phyloP scores from a whole-genome alignment of 2,113 vertebrate species.

The Caloenas nicobarica region DNA sequence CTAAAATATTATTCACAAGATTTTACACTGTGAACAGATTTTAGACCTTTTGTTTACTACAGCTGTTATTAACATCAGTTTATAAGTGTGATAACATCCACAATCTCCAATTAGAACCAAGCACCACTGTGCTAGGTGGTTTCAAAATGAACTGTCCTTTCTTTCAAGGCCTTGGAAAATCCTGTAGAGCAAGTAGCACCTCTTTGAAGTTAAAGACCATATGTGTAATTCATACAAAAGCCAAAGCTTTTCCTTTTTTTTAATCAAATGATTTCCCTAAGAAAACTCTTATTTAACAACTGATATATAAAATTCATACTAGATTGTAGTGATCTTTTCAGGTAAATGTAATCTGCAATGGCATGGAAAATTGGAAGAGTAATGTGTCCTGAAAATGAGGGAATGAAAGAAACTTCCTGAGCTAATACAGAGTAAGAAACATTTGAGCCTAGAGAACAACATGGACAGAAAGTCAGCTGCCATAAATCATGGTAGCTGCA shows the following conservation, averaged over 20 bases:
- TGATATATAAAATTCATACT: background rate
- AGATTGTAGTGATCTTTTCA: background rate
- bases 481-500: constrained; percentile 3
- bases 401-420: background rate
- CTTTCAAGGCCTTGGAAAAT: background rate
- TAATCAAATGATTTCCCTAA: background rate
- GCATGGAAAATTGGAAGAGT: background rate
- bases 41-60: background rate
- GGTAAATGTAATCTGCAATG: background rate
- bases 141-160: background rate
- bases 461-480: background rate
- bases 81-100: background rate
- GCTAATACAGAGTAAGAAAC: background rate
- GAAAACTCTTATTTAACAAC: constrained; percentile 6
- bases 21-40: background rate
- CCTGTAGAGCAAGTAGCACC: background rate
- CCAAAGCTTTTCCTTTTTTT: background rate
- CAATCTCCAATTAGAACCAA: background rate
- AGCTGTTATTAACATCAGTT: background rate
- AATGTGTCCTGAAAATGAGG: background rate
- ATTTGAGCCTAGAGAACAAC: constrained; percentile 8
- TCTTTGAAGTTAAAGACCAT: background rate
- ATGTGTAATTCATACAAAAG: background rate
- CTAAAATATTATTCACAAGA: background rate
- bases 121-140: background rate